phyloP scores from a whole-genome alignment of 2,797 vertebrate species.

The Octomys mimax region DNA sequence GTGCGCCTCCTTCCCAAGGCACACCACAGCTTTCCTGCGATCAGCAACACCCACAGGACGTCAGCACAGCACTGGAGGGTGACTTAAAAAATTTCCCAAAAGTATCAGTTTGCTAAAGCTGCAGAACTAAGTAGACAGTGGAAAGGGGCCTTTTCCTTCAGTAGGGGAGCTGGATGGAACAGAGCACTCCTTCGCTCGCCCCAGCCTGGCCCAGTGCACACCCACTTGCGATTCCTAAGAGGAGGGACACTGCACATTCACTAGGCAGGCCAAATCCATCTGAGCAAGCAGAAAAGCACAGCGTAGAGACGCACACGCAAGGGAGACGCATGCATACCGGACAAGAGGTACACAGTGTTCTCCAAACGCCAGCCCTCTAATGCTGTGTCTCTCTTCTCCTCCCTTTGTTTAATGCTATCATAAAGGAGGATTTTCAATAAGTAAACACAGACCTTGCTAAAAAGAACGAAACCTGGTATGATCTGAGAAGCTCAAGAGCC shows the following conservation, averaged over 20 bases:
- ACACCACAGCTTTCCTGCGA: not conserved
- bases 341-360: not conserved
- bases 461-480: not conserved
- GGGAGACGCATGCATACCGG: not conserved
- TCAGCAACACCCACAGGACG: not conserved
- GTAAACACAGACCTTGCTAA: not conserved
- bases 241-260: not conserved
- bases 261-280: not conserved
- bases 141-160: not conserved
- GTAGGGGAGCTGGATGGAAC: not conserved
- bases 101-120: not conserved
- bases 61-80: too few species aligned
- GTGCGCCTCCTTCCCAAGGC: not conserved
- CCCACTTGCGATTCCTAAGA: accelerated
- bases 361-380: not conserved
- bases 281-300: not conserved
- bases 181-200: not conserved
- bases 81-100: not conserved
- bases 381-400: not conserved
- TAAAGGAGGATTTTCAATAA: not conserved
- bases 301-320: not conserved
- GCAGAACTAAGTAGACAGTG: not conserved
- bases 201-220: not conserved
- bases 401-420: not conserved
- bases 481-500: not conserved